Evolutionary conservation across 2,797 vertebrate genomes (phyloP).

Genomic region (Phataginus tricuspis): DNA sequence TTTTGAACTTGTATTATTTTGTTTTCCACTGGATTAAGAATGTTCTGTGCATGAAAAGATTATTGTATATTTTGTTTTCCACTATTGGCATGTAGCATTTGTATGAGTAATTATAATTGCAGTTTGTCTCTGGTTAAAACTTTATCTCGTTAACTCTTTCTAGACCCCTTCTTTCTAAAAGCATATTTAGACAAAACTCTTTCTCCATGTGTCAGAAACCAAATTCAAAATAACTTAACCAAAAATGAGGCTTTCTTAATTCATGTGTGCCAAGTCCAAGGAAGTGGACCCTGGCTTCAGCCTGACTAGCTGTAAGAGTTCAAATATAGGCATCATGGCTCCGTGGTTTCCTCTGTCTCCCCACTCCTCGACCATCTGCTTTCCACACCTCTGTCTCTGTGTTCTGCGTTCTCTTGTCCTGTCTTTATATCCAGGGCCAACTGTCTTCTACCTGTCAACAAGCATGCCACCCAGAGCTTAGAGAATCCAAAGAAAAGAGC

Average conservation of each 20-base stretch:
- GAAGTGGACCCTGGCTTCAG: not conserved
- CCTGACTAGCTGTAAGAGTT: not conserved
- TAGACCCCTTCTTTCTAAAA: not conserved
- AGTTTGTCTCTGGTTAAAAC: not conserved
- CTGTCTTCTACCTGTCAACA: not conserved
- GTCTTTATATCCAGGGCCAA: not conserved
- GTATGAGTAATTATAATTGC: not conserved
- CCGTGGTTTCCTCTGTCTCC: not conserved
- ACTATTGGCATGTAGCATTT: not conserved
- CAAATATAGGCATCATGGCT: not conserved
- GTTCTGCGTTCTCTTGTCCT: not conserved
- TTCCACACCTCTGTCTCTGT: not conserved
- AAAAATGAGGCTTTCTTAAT: not conserved
- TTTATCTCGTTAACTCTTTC: not conserved
- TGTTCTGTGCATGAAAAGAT: not conserved
- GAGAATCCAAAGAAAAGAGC: not conserved
- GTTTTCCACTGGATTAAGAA: constrained; percentile 6
- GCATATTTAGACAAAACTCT: not conserved
- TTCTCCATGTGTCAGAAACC: constrained; percentile 28
- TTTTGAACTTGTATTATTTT: constrained; percentile 21
- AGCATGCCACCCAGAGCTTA: not conserved
- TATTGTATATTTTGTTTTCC: constrained; percentile 13
- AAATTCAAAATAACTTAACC: constrained; percentile 9
- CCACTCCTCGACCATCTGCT: not conserved
- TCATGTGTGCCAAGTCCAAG: not conserved